Percentiles rank a stretch among this genome's conserved stretches.
Conservation (phyloP, 1,140 invertebrate species). For the Drosophila biarmipes region DNA sequence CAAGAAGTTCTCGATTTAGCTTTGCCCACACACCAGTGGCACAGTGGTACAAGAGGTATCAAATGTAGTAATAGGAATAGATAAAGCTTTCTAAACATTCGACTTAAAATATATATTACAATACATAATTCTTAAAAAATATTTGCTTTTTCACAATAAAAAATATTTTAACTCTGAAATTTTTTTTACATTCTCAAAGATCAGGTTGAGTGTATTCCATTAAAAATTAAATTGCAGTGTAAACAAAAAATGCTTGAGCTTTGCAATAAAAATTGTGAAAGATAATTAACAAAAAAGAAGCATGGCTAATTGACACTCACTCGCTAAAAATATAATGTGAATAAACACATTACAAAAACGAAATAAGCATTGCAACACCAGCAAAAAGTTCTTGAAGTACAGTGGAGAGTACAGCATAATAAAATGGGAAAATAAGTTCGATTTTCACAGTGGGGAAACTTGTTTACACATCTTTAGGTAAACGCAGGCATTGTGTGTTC, state of each 20-base stretch:
- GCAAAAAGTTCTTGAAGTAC: not conserved
- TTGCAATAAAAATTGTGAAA: not conserved
- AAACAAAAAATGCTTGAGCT: not conserved
- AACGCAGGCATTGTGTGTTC: not conserved
- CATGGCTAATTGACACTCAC: slow-evolving; percentile 9
- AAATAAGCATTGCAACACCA: not conserved
- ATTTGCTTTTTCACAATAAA: not conserved
- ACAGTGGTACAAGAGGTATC: slow-evolving; percentile 14
- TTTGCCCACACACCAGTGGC: slow-evolving; percentile 12
- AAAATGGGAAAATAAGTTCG: not conserved
- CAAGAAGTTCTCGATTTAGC: slow-evolving; percentile 63
- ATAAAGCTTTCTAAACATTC: no score
- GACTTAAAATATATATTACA: no score
- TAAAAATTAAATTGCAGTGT: no score
- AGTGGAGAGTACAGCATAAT: not conserved
- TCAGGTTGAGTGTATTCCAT: not conserved
- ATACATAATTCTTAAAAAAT: no score
- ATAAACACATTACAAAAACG: not conserved
- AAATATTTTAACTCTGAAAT: no score
- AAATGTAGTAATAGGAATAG: not conserved
- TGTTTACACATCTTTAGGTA: not conserved
- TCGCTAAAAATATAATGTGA: slow-evolving; percentile 8
- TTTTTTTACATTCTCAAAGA: not conserved
- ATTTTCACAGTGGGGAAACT: not conserved
- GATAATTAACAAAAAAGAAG: slow-evolving; percentile 5